These are phyloP conservation scores for Lasioglossum figueresi DNA, from an alignment of 2,888 invertebrate species.

Conservation along the genomic window DNA sequence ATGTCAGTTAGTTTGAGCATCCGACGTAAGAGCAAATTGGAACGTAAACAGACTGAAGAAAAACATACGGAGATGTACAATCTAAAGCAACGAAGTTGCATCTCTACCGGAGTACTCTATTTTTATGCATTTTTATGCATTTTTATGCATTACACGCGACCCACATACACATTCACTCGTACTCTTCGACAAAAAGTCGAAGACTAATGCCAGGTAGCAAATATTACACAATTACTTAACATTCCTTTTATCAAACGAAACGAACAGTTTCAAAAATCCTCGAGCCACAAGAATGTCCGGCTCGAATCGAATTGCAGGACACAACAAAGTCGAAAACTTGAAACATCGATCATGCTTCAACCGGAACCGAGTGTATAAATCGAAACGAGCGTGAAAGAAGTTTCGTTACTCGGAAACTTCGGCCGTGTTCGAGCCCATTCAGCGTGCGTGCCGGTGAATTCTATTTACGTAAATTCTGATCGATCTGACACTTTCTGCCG, in stretches of 20 bases:
- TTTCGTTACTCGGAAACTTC: neutral
- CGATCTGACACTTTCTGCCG: slow-evolving; percentile 47
- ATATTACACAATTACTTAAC: neutral
- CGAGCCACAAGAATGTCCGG: neutral
- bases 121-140: slow-evolving; percentile 40
- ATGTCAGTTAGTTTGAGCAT: neutral
- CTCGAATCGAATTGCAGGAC: neutral
- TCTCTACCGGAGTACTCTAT: slow-evolving; percentile 22
- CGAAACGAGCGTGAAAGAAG: neutral
- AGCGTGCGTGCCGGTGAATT: slow-evolving; percentile 35
- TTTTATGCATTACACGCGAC: slow-evolving; percentile 26
- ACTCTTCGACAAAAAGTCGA: neutral
- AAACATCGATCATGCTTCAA: neutral
- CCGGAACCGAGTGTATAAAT: neutral
- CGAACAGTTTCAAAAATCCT: neutral
- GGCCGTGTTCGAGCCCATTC: slow-evolving; percentile 8
- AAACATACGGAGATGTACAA: slow-evolving; percentile 16
- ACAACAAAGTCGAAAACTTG: neutral
- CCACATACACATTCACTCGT: neutral
- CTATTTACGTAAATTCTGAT: slow-evolving; percentile 53
- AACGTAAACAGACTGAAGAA: neutral
- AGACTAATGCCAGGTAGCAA: too few species aligned
- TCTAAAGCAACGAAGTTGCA: slow-evolving; percentile 8
- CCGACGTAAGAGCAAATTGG: neutral
- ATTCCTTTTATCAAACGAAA: neutral